phyloP scores from a whole-genome alignment of 2,888 invertebrate species.

The Ecliptopera silaceata region DNA sequence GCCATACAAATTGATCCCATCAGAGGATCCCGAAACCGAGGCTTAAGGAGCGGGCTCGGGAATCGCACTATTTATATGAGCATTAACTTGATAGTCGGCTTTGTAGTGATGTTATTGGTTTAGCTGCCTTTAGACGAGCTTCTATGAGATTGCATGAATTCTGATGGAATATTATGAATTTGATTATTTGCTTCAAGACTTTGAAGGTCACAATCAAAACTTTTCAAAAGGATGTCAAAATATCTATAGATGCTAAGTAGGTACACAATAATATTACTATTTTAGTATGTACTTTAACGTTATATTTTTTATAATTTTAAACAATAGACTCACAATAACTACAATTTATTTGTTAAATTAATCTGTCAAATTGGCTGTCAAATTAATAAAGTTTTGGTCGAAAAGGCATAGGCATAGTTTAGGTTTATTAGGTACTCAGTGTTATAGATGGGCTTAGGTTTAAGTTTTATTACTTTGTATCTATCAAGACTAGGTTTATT shows the following conservation, averaged over 20 bases:
- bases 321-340: too few species aligned
- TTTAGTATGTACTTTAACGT: too few species aligned
- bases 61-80: constrained; percentile 65
- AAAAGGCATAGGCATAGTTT: too few species aligned
- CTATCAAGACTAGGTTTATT: constrained; percentile 11
- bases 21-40: constrained; percentile 49
- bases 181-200: constrained; percentile 9
- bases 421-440: neutral
- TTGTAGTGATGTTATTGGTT: constrained; percentile 48
- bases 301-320: too few species aligned
- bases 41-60: constrained; percentile 53
- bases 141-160: constrained; percentile 23
- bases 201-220: too few species aligned
- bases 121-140: constrained; percentile 29
- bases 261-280: too few species aligned
- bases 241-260: too few species aligned
- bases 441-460: neutral
- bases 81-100: constrained; percentile 57
- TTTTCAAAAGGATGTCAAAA: too few species aligned
- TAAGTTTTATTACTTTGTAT: constrained; percentile 8
- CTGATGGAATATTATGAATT: constrained; percentile 22
- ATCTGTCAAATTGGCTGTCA: too few species aligned
- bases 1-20: constrained; percentile 74
- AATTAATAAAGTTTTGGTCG: too few species aligned
- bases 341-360: too few species aligned